Percentiles rank a stretch among this genome's conserved stretches.
phyloP scores from a whole-genome alignment of 2,888 invertebrate species.

The Meteorus cinctellus region DNA sequence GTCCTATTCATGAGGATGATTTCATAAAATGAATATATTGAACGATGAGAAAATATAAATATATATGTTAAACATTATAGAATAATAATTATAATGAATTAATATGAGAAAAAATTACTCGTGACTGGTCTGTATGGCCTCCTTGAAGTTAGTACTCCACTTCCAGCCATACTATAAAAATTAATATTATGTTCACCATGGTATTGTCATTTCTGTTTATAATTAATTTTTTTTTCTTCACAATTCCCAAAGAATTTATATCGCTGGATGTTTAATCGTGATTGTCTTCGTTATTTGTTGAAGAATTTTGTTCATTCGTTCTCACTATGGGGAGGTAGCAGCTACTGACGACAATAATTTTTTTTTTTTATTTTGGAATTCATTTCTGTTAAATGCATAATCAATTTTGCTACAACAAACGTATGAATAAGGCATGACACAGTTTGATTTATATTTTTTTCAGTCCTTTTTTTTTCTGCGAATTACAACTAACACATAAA shows the following conservation, averaged over 20 bases:
- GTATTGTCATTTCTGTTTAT: slow-evolving; percentile 48
- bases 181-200: slow-evolving; percentile 68
- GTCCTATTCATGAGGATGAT: slow-evolving; percentile 62
- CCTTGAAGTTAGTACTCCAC: slow-evolving; percentile 97
- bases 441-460: slow-evolving; percentile 43
- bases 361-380: slow-evolving; percentile 7
- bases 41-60: slow-evolving; percentile 62
- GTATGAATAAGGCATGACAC: slow-evolving; percentile 53
- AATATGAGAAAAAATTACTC: slow-evolving; percentile 79
- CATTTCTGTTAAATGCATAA: slow-evolving; percentile 29
- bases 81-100: slow-evolving; percentile 67
- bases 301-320: slow-evolving; percentile 37
- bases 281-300: slow-evolving; percentile 43
- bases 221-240: slow-evolving; percentile 10
- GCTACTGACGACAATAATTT: slow-evolving; percentile 49
- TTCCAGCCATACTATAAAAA: slow-evolving; percentile 91
- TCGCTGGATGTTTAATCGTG: slow-evolving; percentile 44
- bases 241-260: slow-evolving; percentile 41
- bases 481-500: slow-evolving; percentile 66
- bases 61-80: slow-evolving; percentile 64
- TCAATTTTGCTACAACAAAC: slow-evolving; percentile 51
- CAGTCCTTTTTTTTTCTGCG: slow-evolving; percentile 33
- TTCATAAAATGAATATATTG: slow-evolving; percentile 67
- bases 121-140: slow-evolving; percentile 89
- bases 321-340: slow-evolving; percentile 29